Evolutionary conservation across 2,113 vertebrate genomes (phyloP), one percentile per base, ranked within the genome.

Genomic region (Mus spicilegus): DNA sequence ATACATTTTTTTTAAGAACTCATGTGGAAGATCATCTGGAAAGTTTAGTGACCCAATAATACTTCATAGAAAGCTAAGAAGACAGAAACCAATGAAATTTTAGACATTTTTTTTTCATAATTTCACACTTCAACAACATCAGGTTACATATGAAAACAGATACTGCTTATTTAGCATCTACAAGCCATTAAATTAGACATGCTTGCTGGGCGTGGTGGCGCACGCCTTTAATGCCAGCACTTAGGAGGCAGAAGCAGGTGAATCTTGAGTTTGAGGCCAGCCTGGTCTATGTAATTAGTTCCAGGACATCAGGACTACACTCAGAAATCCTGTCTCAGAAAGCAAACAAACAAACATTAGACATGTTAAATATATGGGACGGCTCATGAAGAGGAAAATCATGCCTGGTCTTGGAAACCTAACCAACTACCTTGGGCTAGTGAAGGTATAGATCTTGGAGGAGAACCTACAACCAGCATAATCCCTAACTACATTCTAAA

Each of bases 1-100:
- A 16, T 67, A 73, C 42, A 42, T 3, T 87, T 94, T 94, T 85
- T 54, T 84, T 89, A 95, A 73, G 46, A 94, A 89, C 5, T 87
- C 16, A 72, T 87, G 28, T 87, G 28, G 88, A 93, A 93, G 20
- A 70, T 84, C 36, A 93, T 63, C 42, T 77, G 12, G 24, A 85
- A 92, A 85, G 5, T 61, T 54, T 78, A 56, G 69, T 2, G 11
- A 2, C 75, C 82, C 19, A 46, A 75, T 78, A 36, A 28, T 70
- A 77, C 39, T 82, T 82, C 36, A 13, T n/a, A 61, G 80, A 82
- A 82, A 58, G n/a, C 2, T 69, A 28, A 70, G 36, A 56, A 80
- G 14, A 81, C 78, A 80, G 80, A 81, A 86, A 24, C 2, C 58
- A 95, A 61, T 75, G 39, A 90, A 91, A 88, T 72, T 69, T 84